Evolutionary conservation across 2,113 vertebrate species (phyloP).

Genomic region (Nothoprocta pentlandii): DNA sequence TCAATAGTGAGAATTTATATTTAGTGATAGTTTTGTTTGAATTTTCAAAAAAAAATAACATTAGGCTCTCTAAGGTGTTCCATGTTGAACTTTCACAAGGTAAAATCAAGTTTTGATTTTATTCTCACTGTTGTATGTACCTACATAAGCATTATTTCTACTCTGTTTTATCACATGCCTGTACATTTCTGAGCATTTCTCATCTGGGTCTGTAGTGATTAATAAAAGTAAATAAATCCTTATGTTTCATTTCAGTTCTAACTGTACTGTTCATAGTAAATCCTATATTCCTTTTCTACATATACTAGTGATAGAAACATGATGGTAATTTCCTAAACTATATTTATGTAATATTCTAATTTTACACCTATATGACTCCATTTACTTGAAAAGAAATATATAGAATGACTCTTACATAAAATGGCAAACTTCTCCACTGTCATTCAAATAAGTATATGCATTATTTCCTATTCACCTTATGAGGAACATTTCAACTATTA

Average conservation of each 20-base stretch:
- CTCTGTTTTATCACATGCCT: neutral
- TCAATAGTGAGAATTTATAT: neutral
- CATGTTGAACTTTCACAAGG: neutral
- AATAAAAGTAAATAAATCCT: neutral
- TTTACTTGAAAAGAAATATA: neutral
- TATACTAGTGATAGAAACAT: neutral
- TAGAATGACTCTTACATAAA: neutral
- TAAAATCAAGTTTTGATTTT: neutral
- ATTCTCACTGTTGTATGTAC: neutral
- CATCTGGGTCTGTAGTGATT: neutral
- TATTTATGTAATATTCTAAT: neutral
- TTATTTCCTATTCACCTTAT: neutral
- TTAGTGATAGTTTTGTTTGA: neutral
- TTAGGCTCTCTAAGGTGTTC: neutral
- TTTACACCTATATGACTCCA: neutral
- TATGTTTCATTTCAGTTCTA: neutral
- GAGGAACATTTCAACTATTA: neutral
- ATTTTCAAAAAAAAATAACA: neutral
- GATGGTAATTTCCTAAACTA: neutral
- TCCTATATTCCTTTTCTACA: neutral
- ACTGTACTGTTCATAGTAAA: neutral
- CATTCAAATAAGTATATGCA: neutral
- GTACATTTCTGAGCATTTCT: neutral
- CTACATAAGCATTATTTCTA: neutral
- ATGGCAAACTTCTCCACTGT: neutral